phyloP scores from a whole-genome alignment of 2,888 invertebrate species.

The Polydesmus complanatus region DNA sequence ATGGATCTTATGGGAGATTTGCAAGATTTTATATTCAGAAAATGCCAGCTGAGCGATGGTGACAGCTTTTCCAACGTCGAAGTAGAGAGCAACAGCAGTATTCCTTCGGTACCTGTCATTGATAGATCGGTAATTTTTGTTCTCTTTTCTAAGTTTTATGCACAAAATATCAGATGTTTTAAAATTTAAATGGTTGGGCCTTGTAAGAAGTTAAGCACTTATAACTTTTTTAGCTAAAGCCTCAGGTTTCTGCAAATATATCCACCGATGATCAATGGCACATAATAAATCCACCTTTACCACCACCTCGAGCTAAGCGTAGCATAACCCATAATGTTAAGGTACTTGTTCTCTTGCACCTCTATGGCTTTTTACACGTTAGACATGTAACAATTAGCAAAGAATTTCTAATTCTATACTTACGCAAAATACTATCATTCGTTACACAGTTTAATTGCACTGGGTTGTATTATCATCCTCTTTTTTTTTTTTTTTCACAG shows the following conservation, averaged over 20 bases:
- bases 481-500: no score
- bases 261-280: no score
- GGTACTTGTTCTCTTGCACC: neutral
- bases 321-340: neutral
- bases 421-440: neutral
- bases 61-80: neutral
- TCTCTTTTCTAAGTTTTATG: neutral
- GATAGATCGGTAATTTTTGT: constrained; percentile 7
- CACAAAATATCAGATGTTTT: neutral
- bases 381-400: no score
- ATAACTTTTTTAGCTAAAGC: no score
- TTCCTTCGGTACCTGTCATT: neutral
- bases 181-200: no score
- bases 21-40: constrained; percentile 42
- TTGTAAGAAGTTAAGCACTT: no score
- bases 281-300: constrained; percentile 8
- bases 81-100: neutral
- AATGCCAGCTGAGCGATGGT: constrained; percentile 24
- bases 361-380: neutral
- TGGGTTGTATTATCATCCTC: no score
- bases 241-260: no score
- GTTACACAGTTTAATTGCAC: neutral
- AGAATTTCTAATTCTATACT: no score
- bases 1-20: constrained; percentile 54
- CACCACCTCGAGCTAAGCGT: constrained; percentile 12